Base-by-base conservation (phyloP, 2,797 vertebrate species). In the Pristis pectinata region DNA sequence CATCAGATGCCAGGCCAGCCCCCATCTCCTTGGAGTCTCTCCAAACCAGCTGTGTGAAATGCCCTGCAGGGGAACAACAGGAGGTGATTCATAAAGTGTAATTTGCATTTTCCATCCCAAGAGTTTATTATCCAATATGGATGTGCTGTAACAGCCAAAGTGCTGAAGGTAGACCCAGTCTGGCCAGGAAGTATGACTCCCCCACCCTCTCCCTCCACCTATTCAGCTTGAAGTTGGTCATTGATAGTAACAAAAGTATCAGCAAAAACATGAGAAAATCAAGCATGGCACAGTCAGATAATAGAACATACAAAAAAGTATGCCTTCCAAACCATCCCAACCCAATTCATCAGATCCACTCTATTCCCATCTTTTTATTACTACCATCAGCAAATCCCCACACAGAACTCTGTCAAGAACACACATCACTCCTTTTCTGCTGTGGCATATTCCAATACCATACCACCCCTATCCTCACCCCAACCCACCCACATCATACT, bases 11-110 rank as follows among this genome's bases (percentile, higher is more conserved):
- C 44, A 96, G 89, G 6, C 96, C 96, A 13, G 96, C 74, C 1
- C 96, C 96, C 72, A 95, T 95, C 77, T 96, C 95, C 56, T 93
- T 94, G 8, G 96, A 95, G 10, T 95, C 95, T 89, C 95, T 96
- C 96, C 96, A 96, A n/a, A 96, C 95, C 96, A 96, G 96, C 95
- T 96, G 96, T 34, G 96, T 96, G 95, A 96, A 96, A 95, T 96
- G 96, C 44, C 96, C 96, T 96, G 82, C 70, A 24, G 80, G 30
- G 7, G 1, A 34, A 95, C 49, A 15, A n/a, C 49, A 27, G 72
- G 15, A 0, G 49, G 8, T 91, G 22, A 91, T 67, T 41, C 24
- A 91, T n/a, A 67, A 87, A 91, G 30, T 17, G 17, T 2, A 22
- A 37, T 4, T n/a, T 3, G 17, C n/a, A 27, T 22, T 0, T 67